Base-by-base conservation (phyloP, 2,797 vertebrate genomes). In the Onychomys torridus region DNA sequence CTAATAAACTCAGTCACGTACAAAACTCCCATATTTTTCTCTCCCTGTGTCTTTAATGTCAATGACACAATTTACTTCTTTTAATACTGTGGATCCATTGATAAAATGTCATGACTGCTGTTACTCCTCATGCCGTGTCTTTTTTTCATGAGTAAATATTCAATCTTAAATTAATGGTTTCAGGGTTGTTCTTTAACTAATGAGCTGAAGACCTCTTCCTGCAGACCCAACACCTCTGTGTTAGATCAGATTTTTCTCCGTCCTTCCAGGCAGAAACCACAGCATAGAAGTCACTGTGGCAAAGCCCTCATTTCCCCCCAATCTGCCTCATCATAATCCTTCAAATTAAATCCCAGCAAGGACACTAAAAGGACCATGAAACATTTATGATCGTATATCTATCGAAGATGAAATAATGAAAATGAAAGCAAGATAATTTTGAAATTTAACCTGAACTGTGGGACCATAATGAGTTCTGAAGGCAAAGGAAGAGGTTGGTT, bases 311-410 rank as follows among this genome's bases (percentile, higher is more conserved):
- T 55, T 57, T 82, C 49, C 27, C 34, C 52, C 85, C 65, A 0
- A 78, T 89, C 25, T 82, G 6, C 65, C 85, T 93, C 32, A 76
- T 59, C 32, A 46, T 83, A 94, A 83, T 90, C 96, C 17, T 89
- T 95, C 32, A 91, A 77, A 77, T 85, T 71, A 90, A 94, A 84
- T 85, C 6, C 65, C 5, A 85, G 46, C 19, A 69, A 75, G 0
- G 32, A 52, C 37, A 86, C 77, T 86, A 27, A 76, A 82, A 59
- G 65, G 14, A 6, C 1, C 29, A 73, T 55, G 40, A 21, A 8
- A 71, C 32, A 21, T 67, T 69, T 88, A 81, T 37, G 27, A 49
- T 90, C 23, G 10, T 69, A 55, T 29, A 27, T 43, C 4, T 61
- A 52, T 76, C 82, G 25, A 89, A 86, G 37, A 83, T 89, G 23